A percentile compares a stretch with the other conserved stretches of the same genome.
Conservation (phyloP, 2,113 vertebrate species). For the Atrichornis clamosus region DNA sequence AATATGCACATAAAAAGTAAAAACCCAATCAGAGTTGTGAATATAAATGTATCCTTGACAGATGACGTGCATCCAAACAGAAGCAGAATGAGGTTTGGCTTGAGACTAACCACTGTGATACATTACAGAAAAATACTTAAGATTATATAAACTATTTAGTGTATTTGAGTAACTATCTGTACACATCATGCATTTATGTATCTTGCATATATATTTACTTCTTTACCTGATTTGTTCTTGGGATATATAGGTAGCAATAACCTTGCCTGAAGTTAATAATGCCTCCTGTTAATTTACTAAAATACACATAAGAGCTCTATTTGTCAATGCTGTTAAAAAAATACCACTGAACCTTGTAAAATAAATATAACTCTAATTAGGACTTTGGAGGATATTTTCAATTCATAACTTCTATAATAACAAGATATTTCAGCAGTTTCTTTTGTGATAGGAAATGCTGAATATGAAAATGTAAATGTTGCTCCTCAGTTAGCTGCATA, state of each 20-base stretch:
- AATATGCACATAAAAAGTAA: neutral
- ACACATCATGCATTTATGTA: neutral
- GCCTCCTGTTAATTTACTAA: neutral
- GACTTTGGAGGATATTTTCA: slow-evolving; percentile 32
- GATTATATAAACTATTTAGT: neutral
- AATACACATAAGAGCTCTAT: neutral
- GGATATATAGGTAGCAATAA: neutral
- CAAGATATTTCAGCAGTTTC: slow-evolving; percentile 25
- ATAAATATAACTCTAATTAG: slow-evolving; percentile 51
- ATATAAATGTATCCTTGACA: neutral
- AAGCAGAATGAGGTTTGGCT: neutral
- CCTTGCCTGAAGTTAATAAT: neutral
- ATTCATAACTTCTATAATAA: neutral
- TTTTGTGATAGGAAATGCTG: slow-evolving; percentile 16
- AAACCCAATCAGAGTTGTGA: neutral
- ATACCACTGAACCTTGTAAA: neutral
- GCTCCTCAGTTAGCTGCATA: slow-evolving; percentile 12
- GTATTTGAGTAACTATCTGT: neutral
- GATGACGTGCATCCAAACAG: neutral
- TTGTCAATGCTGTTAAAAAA: neutral
- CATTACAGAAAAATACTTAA: neutral
- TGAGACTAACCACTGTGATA: neutral
- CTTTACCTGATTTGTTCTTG: neutral
- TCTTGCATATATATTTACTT: neutral
- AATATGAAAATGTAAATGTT: neutral